A percentile compares a stretch with the other conserved stretches of the same genome.
These are phyloP conservation scores for Zaprionus ornatus DNA, from an alignment of 1,140 invertebrate species.

Conservation along the genomic window DNA sequence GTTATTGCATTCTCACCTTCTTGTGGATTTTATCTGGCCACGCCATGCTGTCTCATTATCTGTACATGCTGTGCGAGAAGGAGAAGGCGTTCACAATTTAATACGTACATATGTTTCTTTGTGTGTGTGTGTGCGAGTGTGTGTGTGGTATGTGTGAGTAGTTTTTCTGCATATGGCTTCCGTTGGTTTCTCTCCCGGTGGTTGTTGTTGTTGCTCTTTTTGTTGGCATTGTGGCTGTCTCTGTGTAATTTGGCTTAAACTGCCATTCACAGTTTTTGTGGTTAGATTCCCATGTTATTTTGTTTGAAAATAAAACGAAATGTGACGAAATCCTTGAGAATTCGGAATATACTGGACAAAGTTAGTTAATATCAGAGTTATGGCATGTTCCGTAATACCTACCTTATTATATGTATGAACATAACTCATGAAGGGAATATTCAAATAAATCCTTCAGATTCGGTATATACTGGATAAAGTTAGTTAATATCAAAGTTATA, in stretches of 20 bases:
- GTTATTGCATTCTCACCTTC: constrained; percentile 52
- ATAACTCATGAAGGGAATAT: neutral
- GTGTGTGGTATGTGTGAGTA: constrained; percentile 8
- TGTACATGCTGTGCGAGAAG: constrained; percentile 34
- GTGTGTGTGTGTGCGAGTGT: constrained; percentile 9
- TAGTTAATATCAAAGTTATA: constrained; percentile 5
- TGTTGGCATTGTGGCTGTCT: constrained; percentile 59
- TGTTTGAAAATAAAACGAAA: constrained; percentile 54
- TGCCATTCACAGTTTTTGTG: constrained; percentile 81
- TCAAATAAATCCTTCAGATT: neutral
- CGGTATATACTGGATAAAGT: constrained; percentile 3
- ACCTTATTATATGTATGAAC: neutral
- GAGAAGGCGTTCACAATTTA: constrained; percentile 62
- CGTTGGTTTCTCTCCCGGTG: constrained; percentile 44
- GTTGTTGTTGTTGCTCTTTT: constrained; percentile 38
- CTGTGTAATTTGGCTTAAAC: constrained; percentile 82
- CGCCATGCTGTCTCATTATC: constrained; percentile 51
- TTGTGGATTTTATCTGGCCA: constrained; percentile 79
- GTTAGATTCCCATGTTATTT: constrained; percentile 54
- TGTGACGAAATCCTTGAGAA: constrained; percentile 44
- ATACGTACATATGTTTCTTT: constrained; percentile 50
- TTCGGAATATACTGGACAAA: neutral
- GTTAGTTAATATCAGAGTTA: constrained; percentile 7
- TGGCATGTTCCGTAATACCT: neutral
- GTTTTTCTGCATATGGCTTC: constrained; percentile 80